Evolutionary conservation across 2,888 invertebrate genomes (phyloP), one percentile per base, ranked within the genome.

Genomic region (Beris morrisii): DNA sequence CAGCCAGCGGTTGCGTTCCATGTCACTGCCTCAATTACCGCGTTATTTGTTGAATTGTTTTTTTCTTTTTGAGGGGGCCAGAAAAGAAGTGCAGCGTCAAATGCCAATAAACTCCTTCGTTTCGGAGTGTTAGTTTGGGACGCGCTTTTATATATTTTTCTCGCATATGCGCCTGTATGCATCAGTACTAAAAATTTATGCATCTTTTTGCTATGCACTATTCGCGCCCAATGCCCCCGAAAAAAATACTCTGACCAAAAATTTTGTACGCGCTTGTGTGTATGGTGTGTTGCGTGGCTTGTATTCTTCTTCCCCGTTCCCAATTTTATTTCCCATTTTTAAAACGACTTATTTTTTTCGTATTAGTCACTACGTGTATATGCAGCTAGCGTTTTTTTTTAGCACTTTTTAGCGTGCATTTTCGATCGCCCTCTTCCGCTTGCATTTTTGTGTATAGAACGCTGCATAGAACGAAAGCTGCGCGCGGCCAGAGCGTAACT

Each of bases 391-490:
- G 9, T 38, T 38, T 38, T 7, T 38, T 38, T 38, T 38, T 38
- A 7, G 9, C 38, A 38, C 9, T 38, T 38, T 38, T 59, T 59
- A 30, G 45, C n/a, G 43, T 56, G 58, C 58, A 59, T 30, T 59
- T 58, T 59, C 43, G 45, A 31, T 59, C 31, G 31, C 30, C 58
- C 31, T 59, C 58, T 59, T 59, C 58, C 58, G 58, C 48, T 59
- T 59, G 46, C 28, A 43, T 38, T 43, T 31, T 56, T 38, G 38
- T 32, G 38, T 38, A 38, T 38, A 38, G 38, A 38, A 38, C 38
- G 38, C 38, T 5, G 38, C 38, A 38, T 38, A 38, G 11, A 54
- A 54, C 54, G 31, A 54, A 31, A 30, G 11, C n/a, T 31, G 11
- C 11, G 13, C 22, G 54, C 31, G 54, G 12, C 5, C 30, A 7